Evolutionary conservation across 64 coral and sea anemone species (phyloP).

Genomic region (Pachyseris speciosa): DNA sequence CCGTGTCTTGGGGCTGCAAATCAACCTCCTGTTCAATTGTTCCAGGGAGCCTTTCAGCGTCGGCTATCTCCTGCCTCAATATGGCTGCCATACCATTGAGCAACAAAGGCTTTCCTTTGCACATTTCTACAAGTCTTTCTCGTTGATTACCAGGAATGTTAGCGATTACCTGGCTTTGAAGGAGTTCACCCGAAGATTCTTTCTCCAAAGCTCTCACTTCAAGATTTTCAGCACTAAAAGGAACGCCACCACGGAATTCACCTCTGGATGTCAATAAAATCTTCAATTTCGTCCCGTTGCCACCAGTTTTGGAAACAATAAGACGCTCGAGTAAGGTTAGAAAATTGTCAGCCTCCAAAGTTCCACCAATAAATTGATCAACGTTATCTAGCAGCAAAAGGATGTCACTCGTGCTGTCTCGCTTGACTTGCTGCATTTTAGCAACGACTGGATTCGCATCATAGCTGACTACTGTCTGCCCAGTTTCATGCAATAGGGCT

Average conservation of each 20-base stretch:
- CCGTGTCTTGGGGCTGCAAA: not conserved
- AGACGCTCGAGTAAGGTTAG: not conserved
- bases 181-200: not conserved
- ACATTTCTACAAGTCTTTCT: not conserved
- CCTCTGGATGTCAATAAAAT: slow-evolving; percentile 27
- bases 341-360: not conserved
- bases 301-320: not conserved
- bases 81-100: slow-evolving; percentile 12
- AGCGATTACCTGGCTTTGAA: not conserved
- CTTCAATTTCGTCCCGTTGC: not conserved
- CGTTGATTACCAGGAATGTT: not conserved
- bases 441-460: slow-evolving; percentile 17
- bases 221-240: not conserved
- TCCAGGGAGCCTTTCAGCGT: slow-evolving; percentile 12
- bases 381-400: slow-evolving; percentile 9
- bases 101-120: slow-evolving; percentile 16
- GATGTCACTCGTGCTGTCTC: not conserved
- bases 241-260: not conserved
- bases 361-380: not conserved
- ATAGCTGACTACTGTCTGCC: not conserved
- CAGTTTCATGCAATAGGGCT: not conserved
- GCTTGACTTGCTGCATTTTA: slow-evolving; percentile 3
- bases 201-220: slow-evolving; percentile 5
- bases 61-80: slow-evolving; percentile 12
- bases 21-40: not conserved